These are phyloP conservation scores for Nycticorax nycticorax DNA, from an alignment of 2,113 vertebrate species.

Conservation along the genomic window DNA sequence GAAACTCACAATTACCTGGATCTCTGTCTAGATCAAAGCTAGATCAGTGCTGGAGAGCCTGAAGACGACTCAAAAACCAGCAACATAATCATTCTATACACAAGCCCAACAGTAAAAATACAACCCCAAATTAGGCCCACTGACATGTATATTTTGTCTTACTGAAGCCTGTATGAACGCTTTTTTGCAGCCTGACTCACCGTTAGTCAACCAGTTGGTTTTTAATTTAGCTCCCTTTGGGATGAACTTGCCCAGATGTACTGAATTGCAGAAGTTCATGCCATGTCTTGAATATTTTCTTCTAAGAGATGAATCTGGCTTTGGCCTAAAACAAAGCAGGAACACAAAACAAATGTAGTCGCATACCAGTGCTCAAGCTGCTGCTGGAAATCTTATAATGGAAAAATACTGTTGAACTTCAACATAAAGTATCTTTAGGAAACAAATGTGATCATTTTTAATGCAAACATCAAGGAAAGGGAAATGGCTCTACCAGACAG, in stretches of 20 bases:
- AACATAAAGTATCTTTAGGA: not conserved
- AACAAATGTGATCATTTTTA: not conserved
- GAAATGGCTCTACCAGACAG: not conserved
- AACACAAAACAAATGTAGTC: not conserved
- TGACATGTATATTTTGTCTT: not conserved
- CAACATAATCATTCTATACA: not conserved
- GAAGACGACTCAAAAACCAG: not conserved
- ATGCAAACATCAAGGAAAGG: not conserved
- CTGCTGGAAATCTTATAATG: not conserved
- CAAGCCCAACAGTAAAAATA: not conserved
- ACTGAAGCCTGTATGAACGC: not conserved
- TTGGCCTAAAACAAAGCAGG: not conserved
- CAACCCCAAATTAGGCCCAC: not conserved
- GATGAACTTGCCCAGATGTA: not conserved
- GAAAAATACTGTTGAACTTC: not conserved
- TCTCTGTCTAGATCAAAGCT: not conserved
- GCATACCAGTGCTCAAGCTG: not conserved
- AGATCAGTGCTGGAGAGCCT: not conserved
- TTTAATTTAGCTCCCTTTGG: conserved; percentile 4
- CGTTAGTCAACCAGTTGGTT: not conserved
- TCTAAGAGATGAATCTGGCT: not conserved
- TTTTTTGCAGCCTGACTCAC: not conserved
- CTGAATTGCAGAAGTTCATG: not conserved
- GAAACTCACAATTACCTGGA: not conserved
- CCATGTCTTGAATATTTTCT: not conserved